Base-by-base conservation (phyloP, 2,888 invertebrate genomes). In the Macrophya alboannulata region DNA sequence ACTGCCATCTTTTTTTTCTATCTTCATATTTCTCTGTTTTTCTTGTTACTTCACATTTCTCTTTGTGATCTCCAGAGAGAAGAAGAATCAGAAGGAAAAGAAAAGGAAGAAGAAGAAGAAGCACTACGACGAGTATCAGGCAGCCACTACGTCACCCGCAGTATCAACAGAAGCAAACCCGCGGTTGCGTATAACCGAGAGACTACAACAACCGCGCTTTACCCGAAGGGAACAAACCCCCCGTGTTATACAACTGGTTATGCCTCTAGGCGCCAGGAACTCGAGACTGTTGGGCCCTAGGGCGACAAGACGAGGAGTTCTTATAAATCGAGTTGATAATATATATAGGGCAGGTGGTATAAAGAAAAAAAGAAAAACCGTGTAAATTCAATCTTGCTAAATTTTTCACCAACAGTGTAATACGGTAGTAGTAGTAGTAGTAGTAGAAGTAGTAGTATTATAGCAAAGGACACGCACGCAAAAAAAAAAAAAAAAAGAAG, bases 41-140 rank as follows among this genome's bases (percentile, higher is more conserved):
- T 51, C 62, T 81, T 43, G 81, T 81, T 81, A 62, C 43, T 81
- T 62, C 81, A 62, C 25, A 51, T 81, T 81, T 62, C 62, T 79
- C 59, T 81, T 43, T 81, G 43, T 81, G 62, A 81, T 81, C 81
- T 81, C 62, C 15, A 59, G 81, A 79, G 79, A 81, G 81, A 62
- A 62, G 12, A 31, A 68, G 37, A 68, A n/a, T n/a, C n/a, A n/a
- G n/a, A n/a, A n/a, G n/a, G n/a, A 68, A 37, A 55, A 55, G 48
- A 31, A 31, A 3, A 31, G 3, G 31, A 31, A 31, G 31, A 31
- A 31, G 31, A 31, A 31, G 3, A 31, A 31, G 3, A 31, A 31
- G 31, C 31, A 31, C 31, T 3, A 31, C 31, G 31, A 31, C 31
- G 31, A 31, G 31, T 31, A 31, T 10, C 62, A 62, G 21, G 21